Conservation (phyloP, 2,888 invertebrate species). For the Junonia oenone region DNA sequence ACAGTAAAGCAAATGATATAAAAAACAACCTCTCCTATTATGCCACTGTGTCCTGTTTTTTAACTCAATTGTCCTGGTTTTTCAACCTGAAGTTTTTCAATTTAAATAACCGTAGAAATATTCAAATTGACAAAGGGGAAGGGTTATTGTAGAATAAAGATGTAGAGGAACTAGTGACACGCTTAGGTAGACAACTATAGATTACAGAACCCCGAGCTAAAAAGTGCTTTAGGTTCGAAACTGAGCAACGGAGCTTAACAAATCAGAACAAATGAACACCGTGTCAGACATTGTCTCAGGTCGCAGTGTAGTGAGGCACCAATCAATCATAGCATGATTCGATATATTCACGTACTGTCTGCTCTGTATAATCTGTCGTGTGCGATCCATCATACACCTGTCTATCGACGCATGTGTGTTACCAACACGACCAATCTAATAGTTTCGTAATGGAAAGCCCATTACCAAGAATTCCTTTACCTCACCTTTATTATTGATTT, state of each 20-base stretch:
- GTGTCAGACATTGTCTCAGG: constrained; percentile 37
- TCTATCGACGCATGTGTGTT: not conserved
- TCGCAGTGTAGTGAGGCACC: constrained; percentile 34
- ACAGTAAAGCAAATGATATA: too few species aligned
- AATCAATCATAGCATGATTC: constrained; percentile 24
- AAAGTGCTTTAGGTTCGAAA: not conserved
- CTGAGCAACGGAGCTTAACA: not conserved
- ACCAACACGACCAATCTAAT: not conserved
- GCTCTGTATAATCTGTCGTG: not conserved
- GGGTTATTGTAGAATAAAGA: too few species aligned
- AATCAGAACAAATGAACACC: constrained; percentile 65
- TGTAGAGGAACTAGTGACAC: too few species aligned
- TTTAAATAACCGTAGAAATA: too few species aligned
- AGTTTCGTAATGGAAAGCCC: constrained; percentile 5
- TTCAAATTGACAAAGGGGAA: too few species aligned
- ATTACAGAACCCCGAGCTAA: not conserved
- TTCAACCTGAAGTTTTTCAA: too few species aligned
- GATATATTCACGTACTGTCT: not conserved
- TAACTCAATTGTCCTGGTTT: too few species aligned
- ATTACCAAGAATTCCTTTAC: constrained; percentile 4
- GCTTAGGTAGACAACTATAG: not conserved
- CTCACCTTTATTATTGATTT: not conserved
- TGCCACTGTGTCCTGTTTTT: too few species aligned
- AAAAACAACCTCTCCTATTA: too few species aligned
- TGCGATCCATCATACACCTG: not conserved